Percentiles rank a stretch among this genome's conserved stretches.
These are phyloP conservation scores for Lordiphosa collinella DNA, from an alignment of 1,140 invertebrate species.

Conservation along the genomic window DNA sequence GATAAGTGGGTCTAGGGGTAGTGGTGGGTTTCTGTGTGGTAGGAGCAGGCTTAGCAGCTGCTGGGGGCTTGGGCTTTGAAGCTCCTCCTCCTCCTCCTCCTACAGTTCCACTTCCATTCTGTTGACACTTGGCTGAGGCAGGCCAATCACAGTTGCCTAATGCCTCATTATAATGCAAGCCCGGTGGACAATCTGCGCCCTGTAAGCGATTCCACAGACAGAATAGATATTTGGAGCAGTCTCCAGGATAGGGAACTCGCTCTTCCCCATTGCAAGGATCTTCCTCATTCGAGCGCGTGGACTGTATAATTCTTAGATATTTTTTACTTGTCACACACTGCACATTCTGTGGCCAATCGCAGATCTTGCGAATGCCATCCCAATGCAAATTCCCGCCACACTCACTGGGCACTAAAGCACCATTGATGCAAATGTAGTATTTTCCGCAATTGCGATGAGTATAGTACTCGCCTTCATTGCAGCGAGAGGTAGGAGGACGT, in stretches of 20 bases:
- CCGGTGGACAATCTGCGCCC: constrained; percentile 85
- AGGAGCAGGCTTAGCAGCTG: constrained; percentile 42
- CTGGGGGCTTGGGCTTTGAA: constrained; percentile 37
- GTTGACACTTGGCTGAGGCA: constrained; percentile 83
- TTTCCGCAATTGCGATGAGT: constrained; percentile 79
- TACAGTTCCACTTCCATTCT: not conserved
- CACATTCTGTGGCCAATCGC: constrained; percentile 84
- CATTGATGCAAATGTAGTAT: constrained; percentile 74
- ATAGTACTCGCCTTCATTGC: constrained; percentile 81
- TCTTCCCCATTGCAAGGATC: constrained; percentile 84
- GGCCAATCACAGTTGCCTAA: constrained; percentile 90
- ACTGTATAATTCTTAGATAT: constrained; percentile 58
- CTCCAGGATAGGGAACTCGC: constrained; percentile 83
- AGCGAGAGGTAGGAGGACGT: constrained; percentile 31
- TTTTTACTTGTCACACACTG: constrained; percentile 67
- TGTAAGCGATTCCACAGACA: constrained; percentile 90
- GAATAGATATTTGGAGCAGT: constrained; percentile 87
- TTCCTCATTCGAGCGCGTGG: constrained; percentile 67
- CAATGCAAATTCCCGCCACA: constrained; percentile 88
- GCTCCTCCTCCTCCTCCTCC: constrained; percentile 1
- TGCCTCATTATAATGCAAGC: constrained; percentile 88
- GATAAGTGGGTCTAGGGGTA: constrained; percentile 67
- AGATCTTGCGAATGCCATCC: constrained; percentile 86
- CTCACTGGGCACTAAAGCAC: constrained; percentile 46
- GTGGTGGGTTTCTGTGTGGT: constrained; percentile 55